These are phyloP conservation scores for Nomada hirtipes DNA, from an alignment of 2,888 invertebrate species.

Conservation along the genomic window DNA sequence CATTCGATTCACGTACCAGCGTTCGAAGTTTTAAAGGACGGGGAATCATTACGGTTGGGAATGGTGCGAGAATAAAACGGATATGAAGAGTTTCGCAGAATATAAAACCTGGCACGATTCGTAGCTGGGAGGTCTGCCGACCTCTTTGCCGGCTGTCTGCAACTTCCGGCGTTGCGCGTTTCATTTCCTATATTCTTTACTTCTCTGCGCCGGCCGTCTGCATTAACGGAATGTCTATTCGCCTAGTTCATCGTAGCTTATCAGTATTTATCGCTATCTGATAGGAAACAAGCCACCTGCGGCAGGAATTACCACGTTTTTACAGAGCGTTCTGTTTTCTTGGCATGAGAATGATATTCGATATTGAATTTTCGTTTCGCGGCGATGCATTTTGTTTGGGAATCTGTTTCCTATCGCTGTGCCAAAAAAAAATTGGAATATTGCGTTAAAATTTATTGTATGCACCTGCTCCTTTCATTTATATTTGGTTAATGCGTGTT, in stretches of 20 bases:
- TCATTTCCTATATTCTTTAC: constrained; percentile 32
- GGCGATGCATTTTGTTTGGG: too few species aligned
- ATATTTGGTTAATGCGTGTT: too few species aligned
- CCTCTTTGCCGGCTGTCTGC: constrained; percentile 20
- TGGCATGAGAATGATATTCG: too few species aligned
- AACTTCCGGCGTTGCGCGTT: constrained; percentile 41
- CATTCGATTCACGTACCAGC: constrained; percentile 26
- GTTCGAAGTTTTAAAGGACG: constrained; percentile 28
- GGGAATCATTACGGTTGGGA: constrained; percentile 23
- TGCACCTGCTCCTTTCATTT: too few species aligned
- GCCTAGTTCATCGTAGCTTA: not conserved
- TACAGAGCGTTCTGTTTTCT: too few species aligned
- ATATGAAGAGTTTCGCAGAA: constrained; percentile 50
- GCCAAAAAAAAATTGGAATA: too few species aligned
- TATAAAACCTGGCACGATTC: constrained; percentile 41
- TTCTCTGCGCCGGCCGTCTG: not conserved
- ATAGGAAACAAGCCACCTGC: not conserved
- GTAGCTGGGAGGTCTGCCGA: not conserved
- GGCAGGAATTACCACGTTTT: not conserved
- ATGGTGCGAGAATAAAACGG: constrained; percentile 29
- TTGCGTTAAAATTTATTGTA: too few species aligned
- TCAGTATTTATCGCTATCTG: not conserved
- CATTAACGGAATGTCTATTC: constrained; percentile 19
- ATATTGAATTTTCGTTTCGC: too few species aligned
- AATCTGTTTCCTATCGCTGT: too few species aligned